A percentile compares a stretch with the other conserved stretches of the same genome.
Evolutionary conservation across 2,113 vertebrate species (phyloP).

Genomic region (Chaetodon trifascialis): DNA sequence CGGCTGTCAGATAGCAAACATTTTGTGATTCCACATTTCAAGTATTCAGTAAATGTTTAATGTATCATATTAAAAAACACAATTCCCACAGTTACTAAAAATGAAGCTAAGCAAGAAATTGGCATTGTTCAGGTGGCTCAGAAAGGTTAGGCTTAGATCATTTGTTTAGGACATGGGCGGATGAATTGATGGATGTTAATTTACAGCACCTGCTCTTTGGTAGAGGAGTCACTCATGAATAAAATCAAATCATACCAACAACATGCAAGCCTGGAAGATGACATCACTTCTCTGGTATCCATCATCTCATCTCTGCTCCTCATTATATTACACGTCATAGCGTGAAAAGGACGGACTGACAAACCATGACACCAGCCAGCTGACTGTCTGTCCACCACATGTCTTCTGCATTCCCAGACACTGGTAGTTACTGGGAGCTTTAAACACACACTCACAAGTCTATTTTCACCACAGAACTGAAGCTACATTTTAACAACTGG

Average conservation of each 20-base stretch:
- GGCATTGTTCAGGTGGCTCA: conserved; percentile 25
- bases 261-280: conserved; percentile 38
- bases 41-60: conserved; percentile 8
- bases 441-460: conserved; percentile 59
- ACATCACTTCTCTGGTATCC: conserved; percentile 57
- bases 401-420: conserved; percentile 74
- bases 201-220: conserved; percentile 30
- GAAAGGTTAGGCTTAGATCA: conserved; percentile 7
- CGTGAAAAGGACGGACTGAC: conserved; percentile 48
- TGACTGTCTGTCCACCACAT: conserved; percentile 62
- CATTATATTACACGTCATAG: conserved; percentile 57
- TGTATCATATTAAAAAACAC: not conserved
- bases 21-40: too few species aligned
- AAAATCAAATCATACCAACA: conserved; percentile 39
- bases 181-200: conserved; percentile 38
- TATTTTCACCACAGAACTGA: conserved; percentile 64
- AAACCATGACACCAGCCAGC: conserved; percentile 18
- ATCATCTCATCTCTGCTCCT: conserved; percentile 57
- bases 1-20: too few species aligned
- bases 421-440: conserved; percentile 63
- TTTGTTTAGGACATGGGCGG: conserved; percentile 10
- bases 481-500: conserved; percentile 41
- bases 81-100: not conserved
- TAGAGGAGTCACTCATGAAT: not conserved
- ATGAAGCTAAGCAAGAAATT: conserved; percentile 4